Evolutionary conservation across 2,888 invertebrate species (phyloP).

Genomic region (Papilio gigon): DNA sequence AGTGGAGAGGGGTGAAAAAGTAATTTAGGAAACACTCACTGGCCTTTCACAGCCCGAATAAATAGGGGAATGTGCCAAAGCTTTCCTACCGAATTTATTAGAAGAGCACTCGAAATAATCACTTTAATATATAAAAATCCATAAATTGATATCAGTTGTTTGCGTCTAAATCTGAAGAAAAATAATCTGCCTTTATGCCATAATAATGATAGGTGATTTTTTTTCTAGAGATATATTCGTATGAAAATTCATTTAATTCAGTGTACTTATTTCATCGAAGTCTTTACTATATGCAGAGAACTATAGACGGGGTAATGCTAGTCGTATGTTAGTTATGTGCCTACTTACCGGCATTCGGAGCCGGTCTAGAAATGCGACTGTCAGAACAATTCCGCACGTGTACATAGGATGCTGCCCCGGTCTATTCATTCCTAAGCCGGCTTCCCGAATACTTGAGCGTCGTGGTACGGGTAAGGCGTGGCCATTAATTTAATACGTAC

Average conservation of each 20-base stretch:
- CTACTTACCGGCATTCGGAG: slow-evolving; percentile 17
- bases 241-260: neutral
- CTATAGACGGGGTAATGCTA: slow-evolving; percentile 24
- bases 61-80: slow-evolving; percentile 19
- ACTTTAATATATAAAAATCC: slow-evolving; percentile 4
- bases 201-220: neutral
- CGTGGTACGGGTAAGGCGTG: slow-evolving; percentile 35
- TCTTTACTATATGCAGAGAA: neutral
- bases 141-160: neutral
- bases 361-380: slow-evolving; percentile 17
- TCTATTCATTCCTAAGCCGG: slow-evolving; percentile 20
- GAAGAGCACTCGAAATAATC: slow-evolving; percentile 7
- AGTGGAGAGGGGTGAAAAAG: slow-evolving; percentile 28
- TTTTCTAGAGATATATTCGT: neutral
- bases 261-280: neutral
- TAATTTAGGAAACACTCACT: slow-evolving; percentile 25
- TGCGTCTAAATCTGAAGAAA: no score
- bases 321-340: neutral
- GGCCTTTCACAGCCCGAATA: slow-evolving; percentile 2
- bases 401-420: neutral
- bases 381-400: slow-evolving; percentile 30
- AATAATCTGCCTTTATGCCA: no score
- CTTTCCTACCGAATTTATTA: neutral
- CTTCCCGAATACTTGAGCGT: slow-evolving; percentile 26
- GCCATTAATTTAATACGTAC: slow-evolving; percentile 36